phyloP scores from a whole-genome alignment of 1,140 invertebrate genomes.

The Phymorhynchus buccinoides region DNA sequence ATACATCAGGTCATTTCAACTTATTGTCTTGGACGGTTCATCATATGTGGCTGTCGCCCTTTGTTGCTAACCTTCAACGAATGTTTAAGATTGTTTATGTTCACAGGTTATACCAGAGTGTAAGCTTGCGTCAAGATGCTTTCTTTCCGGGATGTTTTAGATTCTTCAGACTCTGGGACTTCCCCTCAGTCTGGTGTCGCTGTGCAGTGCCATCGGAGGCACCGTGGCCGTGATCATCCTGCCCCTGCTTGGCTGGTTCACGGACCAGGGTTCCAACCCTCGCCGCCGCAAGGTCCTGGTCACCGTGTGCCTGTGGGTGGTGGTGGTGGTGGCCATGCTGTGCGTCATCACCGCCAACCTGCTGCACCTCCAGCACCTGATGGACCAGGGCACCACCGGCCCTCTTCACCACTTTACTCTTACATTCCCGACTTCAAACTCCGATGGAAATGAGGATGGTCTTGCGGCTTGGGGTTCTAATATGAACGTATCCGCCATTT shows the following conservation, averaged over 20 bases:
- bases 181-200: background rate
- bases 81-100: too few species aligned
- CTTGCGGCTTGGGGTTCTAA: too few species aligned
- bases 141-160: background rate
- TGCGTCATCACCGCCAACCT: constrained; percentile 5
- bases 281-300: background rate
- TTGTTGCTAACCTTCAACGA: too few species aligned
- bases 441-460: too few species aligned
- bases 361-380: background rate
- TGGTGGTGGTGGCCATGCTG: background rate
- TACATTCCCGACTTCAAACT: too few species aligned
- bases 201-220: background rate
- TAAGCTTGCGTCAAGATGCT: too few species aligned
- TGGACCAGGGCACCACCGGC: background rate
- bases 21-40: too few species aligned
- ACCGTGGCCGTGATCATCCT: background rate
- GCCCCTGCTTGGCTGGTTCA: constrained; percentile 17
- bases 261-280: constrained; percentile 13
- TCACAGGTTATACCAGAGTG: too few species aligned
- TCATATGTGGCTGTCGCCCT: too few species aligned
- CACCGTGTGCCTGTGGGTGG: background rate
- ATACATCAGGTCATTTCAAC: too few species aligned
- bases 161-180: constrained; percentile 20
- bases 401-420: background rate
- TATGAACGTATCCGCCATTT: too few species aligned